Evolutionary conservation across 1,140 invertebrate genomes (phyloP).

Genomic region (Condylostylus longicornis): DNA sequence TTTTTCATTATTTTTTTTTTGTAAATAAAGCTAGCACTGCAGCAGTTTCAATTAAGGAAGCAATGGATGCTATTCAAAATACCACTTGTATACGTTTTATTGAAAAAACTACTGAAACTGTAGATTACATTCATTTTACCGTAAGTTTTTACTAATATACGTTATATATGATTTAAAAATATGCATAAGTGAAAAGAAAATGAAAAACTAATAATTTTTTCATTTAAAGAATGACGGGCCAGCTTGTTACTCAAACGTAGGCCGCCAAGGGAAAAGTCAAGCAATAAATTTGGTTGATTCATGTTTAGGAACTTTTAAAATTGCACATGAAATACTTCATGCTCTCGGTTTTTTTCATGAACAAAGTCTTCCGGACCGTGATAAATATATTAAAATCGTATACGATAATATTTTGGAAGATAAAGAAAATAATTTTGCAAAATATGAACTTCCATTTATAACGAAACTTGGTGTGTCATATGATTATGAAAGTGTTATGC

Average conservation of each 20-base stretch:
- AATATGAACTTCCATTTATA: slow-evolving; percentile 45
- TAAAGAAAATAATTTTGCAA: slow-evolving; percentile 51
- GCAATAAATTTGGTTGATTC: slow-evolving; percentile 39
- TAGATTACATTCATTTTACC: too few relatives aligned
- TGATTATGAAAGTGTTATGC: slow-evolving; percentile 58
- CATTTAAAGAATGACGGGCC: slow-evolving; percentile 43
- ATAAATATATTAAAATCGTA: slow-evolving; percentile 49
- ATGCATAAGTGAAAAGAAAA: too few relatives aligned
- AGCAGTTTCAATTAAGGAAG: too few relatives aligned
- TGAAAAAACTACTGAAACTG: slow-evolving; percentile 40
- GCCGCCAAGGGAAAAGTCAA: slow-evolving; percentile 35
- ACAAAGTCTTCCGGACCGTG: slow-evolving; percentile 52
- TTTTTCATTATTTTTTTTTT: too few relatives aligned
- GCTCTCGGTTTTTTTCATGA: slow-evolving; percentile 60
- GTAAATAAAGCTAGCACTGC: too few relatives aligned
- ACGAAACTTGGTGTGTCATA: slow-evolving; percentile 47
- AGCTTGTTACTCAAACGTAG: slow-evolving; percentile 43
- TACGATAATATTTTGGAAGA: slow-evolving; percentile 48
- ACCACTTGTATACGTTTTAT: slow-evolving; percentile 59
- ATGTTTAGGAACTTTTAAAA: slow-evolving; percentile 42
- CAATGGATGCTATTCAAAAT: slow-evolving; percentile 51
- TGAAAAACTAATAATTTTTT: too few relatives aligned
- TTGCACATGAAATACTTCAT: slow-evolving; percentile 55
- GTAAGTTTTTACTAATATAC: too few relatives aligned
- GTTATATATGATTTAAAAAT: too few relatives aligned